Evolutionary conservation across 2,113 vertebrate genomes (phyloP).

Genomic region (Oxygymnocypris stewartii): DNA sequence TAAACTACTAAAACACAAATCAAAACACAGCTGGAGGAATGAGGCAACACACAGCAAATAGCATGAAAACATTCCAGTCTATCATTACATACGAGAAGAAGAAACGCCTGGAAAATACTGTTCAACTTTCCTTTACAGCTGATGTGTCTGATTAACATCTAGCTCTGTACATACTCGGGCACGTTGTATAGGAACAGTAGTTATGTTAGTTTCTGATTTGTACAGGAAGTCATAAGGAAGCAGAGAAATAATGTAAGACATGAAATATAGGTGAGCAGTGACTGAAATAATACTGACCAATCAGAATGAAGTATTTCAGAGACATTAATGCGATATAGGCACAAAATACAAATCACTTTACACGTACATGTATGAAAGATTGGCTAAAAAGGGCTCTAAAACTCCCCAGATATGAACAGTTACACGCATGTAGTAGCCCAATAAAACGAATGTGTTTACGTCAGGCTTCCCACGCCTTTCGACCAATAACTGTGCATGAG

Average conservation of each 20-base stretch:
- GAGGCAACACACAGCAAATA: neutral
- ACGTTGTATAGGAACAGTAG: neutral
- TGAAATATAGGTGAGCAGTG: too few species aligned
- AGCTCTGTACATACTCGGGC: neutral
- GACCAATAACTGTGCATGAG: neutral
- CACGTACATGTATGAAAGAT: neutral
- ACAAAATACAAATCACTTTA: neutral
- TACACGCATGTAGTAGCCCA: neutral
- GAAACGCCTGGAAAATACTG: neutral
- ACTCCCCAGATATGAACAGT: neutral
- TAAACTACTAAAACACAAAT: neutral
- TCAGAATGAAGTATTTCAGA: too few species aligned
- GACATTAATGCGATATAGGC: neutral
- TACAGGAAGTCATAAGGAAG: neutral
- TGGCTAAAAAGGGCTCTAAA: neutral
- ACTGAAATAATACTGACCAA: neutral
- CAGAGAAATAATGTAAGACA: neutral
- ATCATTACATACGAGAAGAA: neutral
- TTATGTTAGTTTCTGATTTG: neutral
- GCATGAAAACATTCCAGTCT: neutral
- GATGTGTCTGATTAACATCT: neutral
- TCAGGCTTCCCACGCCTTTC: neutral
- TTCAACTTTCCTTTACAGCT: slow-evolving; percentile 1
- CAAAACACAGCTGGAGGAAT: neutral
- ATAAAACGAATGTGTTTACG: neutral